Evolutionary conservation across 1,140 invertebrate genomes (phyloP).

Genomic region (Drosophila yakuba): DNA sequence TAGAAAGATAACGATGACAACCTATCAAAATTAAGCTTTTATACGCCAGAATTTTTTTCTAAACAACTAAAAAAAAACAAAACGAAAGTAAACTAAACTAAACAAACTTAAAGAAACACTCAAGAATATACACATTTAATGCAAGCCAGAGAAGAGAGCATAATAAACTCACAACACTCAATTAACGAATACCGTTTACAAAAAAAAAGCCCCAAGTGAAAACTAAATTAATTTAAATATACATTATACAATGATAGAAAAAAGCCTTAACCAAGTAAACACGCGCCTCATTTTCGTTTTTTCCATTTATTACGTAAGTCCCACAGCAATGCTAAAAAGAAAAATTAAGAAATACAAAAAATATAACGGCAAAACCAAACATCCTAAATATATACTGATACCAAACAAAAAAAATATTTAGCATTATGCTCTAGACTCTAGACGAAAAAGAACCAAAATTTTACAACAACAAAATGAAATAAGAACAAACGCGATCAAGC

Average conservation of each 20-base stretch:
- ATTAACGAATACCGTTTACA: slow-evolving; percentile 58
- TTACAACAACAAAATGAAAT: slow-evolving; percentile 56
- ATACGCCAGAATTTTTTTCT: slow-evolving; percentile 81
- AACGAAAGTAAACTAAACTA: slow-evolving; percentile 20
- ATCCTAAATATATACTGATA: slow-evolving; percentile 31
- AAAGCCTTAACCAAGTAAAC: slow-evolving; percentile 69
- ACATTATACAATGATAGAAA: slow-evolving; percentile 46
- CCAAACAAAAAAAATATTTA: slow-evolving; percentile 44
- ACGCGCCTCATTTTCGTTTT: slow-evolving; percentile 63
- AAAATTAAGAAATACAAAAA: slow-evolving; percentile 12
- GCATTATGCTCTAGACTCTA: slow-evolving; percentile 66
- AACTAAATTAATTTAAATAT: slow-evolving; percentile 49
- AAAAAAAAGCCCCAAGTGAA: slow-evolving; percentile 28
- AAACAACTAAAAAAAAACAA: slow-evolving; percentile 44
- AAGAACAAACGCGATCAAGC: slow-evolving; percentile 47
- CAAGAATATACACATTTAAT: slow-evolving; percentile 41
- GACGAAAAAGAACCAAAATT: slow-evolving; percentile 75
- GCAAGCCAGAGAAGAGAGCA: slow-evolving; percentile 24
- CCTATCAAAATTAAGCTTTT: slow-evolving; percentile 65
- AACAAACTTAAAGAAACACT: slow-evolving; percentile 33
- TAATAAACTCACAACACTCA: slow-evolving; percentile 52
- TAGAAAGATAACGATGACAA: slow-evolving; percentile 35
- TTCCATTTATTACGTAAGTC: slow-evolving; percentile 43
- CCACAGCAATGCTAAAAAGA: slow-evolving; percentile 46
- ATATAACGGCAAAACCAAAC: slow-evolving; percentile 32